phyloP scores from a whole-genome alignment of 2,797 vertebrate genomes.

The Pipistrellus nathusii region DNA sequence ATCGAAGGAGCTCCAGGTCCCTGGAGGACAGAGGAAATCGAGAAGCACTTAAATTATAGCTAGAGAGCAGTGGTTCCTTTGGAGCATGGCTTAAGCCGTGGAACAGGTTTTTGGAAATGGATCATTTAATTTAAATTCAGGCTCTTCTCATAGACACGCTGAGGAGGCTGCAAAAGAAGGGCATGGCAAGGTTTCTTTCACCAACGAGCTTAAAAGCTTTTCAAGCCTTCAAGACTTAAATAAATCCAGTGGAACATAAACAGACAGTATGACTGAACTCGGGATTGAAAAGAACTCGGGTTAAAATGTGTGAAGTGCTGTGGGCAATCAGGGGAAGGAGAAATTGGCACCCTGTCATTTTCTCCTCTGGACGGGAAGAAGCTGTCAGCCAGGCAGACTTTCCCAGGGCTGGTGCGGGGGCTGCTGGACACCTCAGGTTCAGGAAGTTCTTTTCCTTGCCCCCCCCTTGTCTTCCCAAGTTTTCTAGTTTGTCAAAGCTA shows the following conservation, averaged over 20 bases:
- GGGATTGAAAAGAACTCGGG: constrained; percentile 44
- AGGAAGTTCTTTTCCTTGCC: not conserved
- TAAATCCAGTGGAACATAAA: constrained; percentile 58
- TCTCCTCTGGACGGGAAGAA: not conserved
- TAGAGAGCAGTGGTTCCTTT: not conserved
- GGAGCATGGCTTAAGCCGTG: not conserved
- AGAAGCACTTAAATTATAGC: not conserved
- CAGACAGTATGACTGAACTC: not conserved
- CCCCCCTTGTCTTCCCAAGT: not conserved
- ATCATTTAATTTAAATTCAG: constrained; percentile 57
- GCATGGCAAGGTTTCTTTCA: constrained; percentile 41
- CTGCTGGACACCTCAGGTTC: not conserved
- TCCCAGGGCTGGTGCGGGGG: not conserved
- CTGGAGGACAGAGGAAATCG: not conserved
- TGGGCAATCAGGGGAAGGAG: not conserved
- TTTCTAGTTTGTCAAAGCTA: not conserved
- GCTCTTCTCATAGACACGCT: not conserved
- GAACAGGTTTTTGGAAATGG: constrained; percentile 26
- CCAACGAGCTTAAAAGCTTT: constrained; percentile 66
- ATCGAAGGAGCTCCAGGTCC: not conserved
- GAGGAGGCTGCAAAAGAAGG: constrained; percentile 46
- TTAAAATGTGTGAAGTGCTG: not conserved
- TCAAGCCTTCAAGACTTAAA: constrained; percentile 56
- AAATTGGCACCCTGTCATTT: not conserved
- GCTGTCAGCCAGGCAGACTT: not conserved